Conservation (phyloP, 2,888 invertebrate species). For the Meliscaeva auricollis region DNA sequence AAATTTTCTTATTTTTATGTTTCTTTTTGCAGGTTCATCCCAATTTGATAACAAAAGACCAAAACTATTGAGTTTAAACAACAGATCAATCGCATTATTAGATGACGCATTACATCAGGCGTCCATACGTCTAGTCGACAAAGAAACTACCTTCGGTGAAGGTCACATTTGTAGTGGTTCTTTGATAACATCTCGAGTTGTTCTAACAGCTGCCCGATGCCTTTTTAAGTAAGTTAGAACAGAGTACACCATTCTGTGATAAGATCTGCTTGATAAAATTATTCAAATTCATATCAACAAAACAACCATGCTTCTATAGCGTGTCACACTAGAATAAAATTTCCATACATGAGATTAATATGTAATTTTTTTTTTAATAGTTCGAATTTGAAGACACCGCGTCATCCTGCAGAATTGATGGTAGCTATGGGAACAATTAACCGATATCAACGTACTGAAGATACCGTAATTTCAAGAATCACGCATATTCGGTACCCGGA, state of each 20-base stretch:
- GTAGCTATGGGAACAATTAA: constrained; percentile 79
- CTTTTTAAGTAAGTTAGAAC: constrained; percentile 80
- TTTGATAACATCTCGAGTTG: constrained; percentile 80
- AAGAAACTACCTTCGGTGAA: constrained; percentile 80
- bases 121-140: constrained; percentile 80
- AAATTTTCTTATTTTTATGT: neutral
- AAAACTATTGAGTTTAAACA: constrained; percentile 7
- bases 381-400: constrained; percentile 52
- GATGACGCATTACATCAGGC: constrained; percentile 78
- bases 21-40: constrained; percentile 57
- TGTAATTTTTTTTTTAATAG: constrained; percentile 18
- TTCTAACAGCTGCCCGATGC: constrained; percentile 81
- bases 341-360: neutral
- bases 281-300: neutral
- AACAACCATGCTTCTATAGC: neutral
- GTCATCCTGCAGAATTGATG: constrained; percentile 81
- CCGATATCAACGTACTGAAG: constrained; percentile 77
- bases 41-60: constrained; percentile 16
- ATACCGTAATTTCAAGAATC: constrained; percentile 78
- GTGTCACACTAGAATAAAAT: constrained; percentile 13
- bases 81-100: constrained; percentile 28
- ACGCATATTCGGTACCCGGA: constrained; percentile 80
- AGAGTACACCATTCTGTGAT: neutral
- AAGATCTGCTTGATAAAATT: neutral
- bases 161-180: constrained; percentile 83